A percentile compares a stretch with the other conserved stretches of the same genome.
Evolutionary conservation across 1,140 invertebrate species (phyloP).

Genomic region (Odontomachus brunneus): DNA sequence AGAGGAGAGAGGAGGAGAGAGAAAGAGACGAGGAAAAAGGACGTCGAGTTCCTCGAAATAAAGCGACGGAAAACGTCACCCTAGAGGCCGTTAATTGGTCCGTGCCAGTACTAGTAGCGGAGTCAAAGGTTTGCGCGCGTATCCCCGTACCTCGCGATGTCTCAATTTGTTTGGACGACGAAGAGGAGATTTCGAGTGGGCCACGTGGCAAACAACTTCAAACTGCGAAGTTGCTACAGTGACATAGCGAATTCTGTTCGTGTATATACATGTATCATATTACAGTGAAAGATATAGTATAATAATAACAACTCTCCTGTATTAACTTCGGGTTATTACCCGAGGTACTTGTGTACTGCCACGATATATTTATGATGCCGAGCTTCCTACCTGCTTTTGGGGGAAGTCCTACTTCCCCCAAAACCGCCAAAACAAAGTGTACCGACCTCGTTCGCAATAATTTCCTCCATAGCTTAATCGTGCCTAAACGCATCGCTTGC

Average conservation of each 20-base stretch:
- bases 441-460: no score
- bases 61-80: constrained; percentile 43
- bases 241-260: neutral
- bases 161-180: constrained; percentile 44
- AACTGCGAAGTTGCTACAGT: neutral
- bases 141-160: constrained; percentile 14
- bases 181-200: constrained; percentile 19
- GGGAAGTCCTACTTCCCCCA: no score
- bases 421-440: no score
- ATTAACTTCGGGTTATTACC: no score
- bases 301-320: neutral
- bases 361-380: no score
- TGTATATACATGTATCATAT: neutral
- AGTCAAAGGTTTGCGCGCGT: constrained; percentile 36
- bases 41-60: constrained; percentile 28
- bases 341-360: no score
- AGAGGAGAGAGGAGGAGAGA: neutral
- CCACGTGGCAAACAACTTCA: neutral
- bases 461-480: no score
- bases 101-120: constrained; percentile 18
- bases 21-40: constrained; percentile 6
- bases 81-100: constrained; percentile 45
- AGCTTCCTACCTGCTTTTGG: no score
- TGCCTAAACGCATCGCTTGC: no score
- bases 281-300: neutral